Percentiles rank a stretch among this genome's conserved stretches.
phyloP scores from a whole-genome alignment of 2,797 vertebrate species.

The Dryobates pubescens region DNA sequence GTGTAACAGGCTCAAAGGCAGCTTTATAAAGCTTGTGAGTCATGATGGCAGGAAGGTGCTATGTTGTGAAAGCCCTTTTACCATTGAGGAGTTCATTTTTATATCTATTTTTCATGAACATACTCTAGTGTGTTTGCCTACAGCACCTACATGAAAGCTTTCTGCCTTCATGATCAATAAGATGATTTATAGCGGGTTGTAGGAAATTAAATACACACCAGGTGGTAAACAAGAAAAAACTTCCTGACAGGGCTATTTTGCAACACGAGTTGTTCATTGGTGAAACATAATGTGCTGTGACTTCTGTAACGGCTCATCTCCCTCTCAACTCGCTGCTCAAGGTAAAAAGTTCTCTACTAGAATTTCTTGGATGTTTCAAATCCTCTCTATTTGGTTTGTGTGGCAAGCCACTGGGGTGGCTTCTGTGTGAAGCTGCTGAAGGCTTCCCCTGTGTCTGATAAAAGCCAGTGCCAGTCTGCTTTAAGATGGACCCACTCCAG shows the following conservation, averaged over 20 bases:
- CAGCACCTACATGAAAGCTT: neutral
- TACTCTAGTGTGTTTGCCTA: neutral
- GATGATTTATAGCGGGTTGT: neutral
- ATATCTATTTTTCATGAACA: neutral
- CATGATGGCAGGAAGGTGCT: neutral
- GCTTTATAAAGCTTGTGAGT: neutral
- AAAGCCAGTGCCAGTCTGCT: neutral
- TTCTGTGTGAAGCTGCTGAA: neutral
- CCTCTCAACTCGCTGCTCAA: too few relatives aligned
- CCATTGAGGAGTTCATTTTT: neutral
- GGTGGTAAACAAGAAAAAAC: neutral
- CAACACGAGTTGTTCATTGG: neutral
- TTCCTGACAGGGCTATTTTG: neutral
- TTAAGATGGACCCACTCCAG: fast-evolving
- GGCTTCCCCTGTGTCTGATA: fast-evolving
- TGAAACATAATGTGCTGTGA: neutral
- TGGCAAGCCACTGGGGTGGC: neutral
- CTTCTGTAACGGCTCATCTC: neutral
- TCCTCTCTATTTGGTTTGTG: neutral
- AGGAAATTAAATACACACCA: neutral
- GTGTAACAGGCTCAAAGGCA: neutral
- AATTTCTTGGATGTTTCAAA: neutral
- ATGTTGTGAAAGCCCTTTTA: neutral
- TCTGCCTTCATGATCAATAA: neutral
- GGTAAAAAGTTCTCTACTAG: neutral